A percentile compares a stretch with the other conserved stretches of the same genome.
phyloP scores from a whole-genome alignment of 2,888 invertebrate genomes.

The Heliconius ethilla region DNA sequence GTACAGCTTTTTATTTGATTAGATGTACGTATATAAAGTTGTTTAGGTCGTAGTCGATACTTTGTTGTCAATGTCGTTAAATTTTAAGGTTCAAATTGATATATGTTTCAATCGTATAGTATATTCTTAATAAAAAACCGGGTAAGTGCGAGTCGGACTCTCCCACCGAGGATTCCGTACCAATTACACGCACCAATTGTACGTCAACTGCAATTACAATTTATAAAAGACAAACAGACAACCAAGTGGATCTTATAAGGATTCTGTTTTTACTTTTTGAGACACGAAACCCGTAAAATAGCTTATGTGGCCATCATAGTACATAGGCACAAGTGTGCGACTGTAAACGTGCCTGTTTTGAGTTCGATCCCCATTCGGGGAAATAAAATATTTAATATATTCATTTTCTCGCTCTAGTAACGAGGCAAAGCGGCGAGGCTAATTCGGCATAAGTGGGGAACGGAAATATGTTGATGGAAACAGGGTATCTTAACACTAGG shows the following conservation, averaged over 20 bases:
- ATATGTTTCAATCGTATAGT: not conserved
- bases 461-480: not conserved
- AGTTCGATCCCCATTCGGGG: not conserved
- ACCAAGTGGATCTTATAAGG: too few species aligned
- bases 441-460: not conserved
- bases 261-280: too few species aligned
- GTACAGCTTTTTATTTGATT: slow-evolving; percentile 33
- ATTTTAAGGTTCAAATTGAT: not conserved
- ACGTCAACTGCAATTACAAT: too few species aligned
- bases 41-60: not conserved
- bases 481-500: not conserved
- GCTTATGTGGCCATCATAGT: too few species aligned
- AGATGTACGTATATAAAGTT: not conserved
- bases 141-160: too few species aligned
- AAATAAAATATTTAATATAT: not conserved
- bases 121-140: not conserved
- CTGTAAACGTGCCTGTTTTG: not conserved
- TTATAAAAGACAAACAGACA: too few species aligned
- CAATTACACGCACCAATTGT: too few species aligned
- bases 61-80: not conserved
- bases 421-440: not conserved
- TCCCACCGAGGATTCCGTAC: too few species aligned
- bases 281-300: too few species aligned
- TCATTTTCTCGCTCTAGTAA: not conserved
- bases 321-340: too few species aligned